phyloP scores from a whole-genome alignment of 2,797 vertebrate species.

The Cyclopterus lumpus region DNA sequence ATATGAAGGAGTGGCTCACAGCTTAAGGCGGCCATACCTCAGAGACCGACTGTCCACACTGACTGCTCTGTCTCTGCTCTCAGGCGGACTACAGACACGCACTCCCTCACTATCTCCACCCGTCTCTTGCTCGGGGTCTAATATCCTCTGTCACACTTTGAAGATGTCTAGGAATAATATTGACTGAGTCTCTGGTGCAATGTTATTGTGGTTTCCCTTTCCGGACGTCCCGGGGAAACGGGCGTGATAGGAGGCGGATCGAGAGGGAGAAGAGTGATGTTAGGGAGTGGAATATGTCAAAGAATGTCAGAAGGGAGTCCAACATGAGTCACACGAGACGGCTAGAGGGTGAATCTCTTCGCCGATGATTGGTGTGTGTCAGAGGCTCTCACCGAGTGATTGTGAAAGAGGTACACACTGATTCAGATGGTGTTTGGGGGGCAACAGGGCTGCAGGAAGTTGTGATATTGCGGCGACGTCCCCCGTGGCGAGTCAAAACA shows the following conservation, averaged over 20 bases:
- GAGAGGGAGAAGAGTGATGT: constrained; percentile 29
- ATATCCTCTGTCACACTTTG: constrained; percentile 76
- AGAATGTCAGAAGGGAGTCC: constrained; percentile 24
- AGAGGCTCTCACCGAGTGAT: neutral
- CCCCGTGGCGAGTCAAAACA: constrained; percentile 53
- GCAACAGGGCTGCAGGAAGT: constrained; percentile 26
- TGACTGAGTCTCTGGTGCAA: constrained; percentile 80
- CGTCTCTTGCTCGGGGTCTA: constrained; percentile 61
- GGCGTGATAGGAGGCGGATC: constrained; percentile 17
- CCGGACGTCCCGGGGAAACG: constrained; percentile 58
- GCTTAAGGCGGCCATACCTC: constrained; percentile 63
- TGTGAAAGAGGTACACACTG: neutral
- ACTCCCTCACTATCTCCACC: constrained; percentile 55
- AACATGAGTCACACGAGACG: constrained; percentile 7
- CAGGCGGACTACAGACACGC: constrained; percentile 43
- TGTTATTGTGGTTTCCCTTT: constrained; percentile 78
- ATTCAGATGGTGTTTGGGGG: constrained; percentile 13
- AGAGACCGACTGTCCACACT: constrained; percentile 41
- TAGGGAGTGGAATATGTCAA: constrained; percentile 35
- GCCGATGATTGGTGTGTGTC: neutral
- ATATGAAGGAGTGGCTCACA: constrained; percentile 62
- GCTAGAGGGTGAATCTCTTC: constrained; percentile 5
- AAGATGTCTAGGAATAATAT: constrained; percentile 81
- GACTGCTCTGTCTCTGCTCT: constrained; percentile 34
- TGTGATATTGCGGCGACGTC: constrained; percentile 33